These are phyloP conservation scores for Heterodera schachtii DNA, from an alignment of 1,140 invertebrate genomes.

Conservation along the genomic window DNA sequence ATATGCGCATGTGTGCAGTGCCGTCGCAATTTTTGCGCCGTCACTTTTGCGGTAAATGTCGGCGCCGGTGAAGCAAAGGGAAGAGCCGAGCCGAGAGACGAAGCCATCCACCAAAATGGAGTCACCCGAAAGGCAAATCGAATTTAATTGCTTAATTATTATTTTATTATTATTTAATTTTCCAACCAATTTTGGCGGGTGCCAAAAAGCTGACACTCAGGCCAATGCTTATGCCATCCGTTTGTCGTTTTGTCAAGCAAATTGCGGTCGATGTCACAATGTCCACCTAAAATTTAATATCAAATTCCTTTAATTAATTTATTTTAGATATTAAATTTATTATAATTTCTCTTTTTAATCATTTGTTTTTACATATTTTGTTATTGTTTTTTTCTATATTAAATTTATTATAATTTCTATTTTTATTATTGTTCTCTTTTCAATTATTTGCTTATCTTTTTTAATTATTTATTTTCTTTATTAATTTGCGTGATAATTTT, in stretches of 20 bases:
- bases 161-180: no score
- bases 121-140: constrained; percentile 6
- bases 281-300: not conserved
- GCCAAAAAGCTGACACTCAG: constrained; percentile 26
- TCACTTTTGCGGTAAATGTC: constrained; percentile 26
- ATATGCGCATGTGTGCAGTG: constrained; percentile 25
- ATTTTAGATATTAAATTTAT: not conserved
- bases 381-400: no score
- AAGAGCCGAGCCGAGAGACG: constrained; percentile 3
- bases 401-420: not conserved
- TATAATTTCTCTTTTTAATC: not conserved
- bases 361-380: no score
- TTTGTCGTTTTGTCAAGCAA: constrained; percentile 1
- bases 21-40: constrained; percentile 18
- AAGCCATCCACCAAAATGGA: constrained; percentile 28
- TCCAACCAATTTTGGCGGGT: constrained; percentile 18
- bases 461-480: no score
- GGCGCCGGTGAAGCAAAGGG: constrained; percentile 21
- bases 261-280: constrained; percentile 27
- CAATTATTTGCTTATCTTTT: no score
- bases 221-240: constrained; percentile 10
- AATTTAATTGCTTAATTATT: not conserved
- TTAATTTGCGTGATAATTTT: not conserved
- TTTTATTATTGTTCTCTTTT: no score
- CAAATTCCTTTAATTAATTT: not conserved